phyloP scores from a whole-genome alignment of 2,888 invertebrate species.

The Ophonus ardosiacus region DNA sequence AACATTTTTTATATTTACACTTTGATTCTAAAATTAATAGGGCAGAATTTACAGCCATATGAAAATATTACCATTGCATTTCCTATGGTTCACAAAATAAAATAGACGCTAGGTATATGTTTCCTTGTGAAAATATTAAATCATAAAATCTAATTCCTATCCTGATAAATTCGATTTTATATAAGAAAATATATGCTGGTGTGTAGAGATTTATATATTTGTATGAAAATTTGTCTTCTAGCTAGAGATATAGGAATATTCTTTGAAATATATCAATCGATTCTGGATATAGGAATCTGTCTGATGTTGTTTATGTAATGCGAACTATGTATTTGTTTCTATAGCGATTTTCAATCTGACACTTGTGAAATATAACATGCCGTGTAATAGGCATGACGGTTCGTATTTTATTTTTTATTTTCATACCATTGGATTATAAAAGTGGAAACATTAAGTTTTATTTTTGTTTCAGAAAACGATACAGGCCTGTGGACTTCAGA shows the following conservation, averaged over 20 bases:
- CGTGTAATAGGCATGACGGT: constrained; percentile 22
- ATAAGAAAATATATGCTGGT: not conserved
- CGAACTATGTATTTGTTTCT: constrained; percentile 18
- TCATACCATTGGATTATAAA: constrained; percentile 19
- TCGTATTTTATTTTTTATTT: constrained; percentile 15
- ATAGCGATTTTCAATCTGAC: constrained; percentile 38
- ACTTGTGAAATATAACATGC: constrained; percentile 27
- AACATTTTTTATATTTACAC: too few species aligned
- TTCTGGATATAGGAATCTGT: not conserved
- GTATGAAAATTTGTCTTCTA: not conserved
- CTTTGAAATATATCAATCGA: constrained; percentile 4
- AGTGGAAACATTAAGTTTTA: constrained; percentile 31
- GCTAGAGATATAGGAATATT: not conserved
- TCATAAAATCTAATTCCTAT: too few species aligned
- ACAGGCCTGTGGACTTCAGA: not conserved
- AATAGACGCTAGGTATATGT: too few species aligned
- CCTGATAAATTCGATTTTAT: too few species aligned
- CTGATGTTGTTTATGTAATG: constrained; percentile 18
- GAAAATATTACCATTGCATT: too few species aligned
- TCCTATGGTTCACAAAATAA: too few species aligned
- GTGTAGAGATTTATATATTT: not conserved
- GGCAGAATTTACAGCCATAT: too few species aligned
- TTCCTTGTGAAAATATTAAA: too few species aligned
- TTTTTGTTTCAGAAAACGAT: constrained; percentile 35
- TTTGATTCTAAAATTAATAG: too few species aligned